Conservation (phyloP, 2,797 vertebrate species). For the Myoxocephalus aenaeus region DNA sequence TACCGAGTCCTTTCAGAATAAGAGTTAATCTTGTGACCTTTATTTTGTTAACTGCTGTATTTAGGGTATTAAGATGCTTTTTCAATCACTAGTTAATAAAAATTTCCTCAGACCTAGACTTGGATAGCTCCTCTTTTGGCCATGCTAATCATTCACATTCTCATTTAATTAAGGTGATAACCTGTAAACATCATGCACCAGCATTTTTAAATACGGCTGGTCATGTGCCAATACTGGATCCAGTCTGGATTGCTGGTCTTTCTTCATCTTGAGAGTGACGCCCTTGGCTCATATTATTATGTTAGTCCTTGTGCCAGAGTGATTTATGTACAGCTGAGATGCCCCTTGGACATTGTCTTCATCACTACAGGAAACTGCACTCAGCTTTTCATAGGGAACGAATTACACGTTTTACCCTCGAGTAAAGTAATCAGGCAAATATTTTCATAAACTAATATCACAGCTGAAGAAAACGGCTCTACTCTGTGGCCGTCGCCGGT, state of each 20-base stretch:
- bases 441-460: slow-evolving; percentile 66
- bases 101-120: slow-evolving; percentile 27
- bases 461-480: slow-evolving; percentile 39
- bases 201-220: slow-evolving; percentile 42
- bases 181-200: slow-evolving; percentile 43
- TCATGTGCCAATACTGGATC: slow-evolving; percentile 47
- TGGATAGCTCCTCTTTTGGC: slow-evolving; percentile 12
- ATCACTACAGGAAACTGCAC: slow-evolving; percentile 67
- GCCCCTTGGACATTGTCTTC: slow-evolving; percentile 79
- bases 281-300: slow-evolving; percentile 73
- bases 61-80: slow-evolving; percentile 15
- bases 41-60: no score
- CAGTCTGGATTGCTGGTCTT: slow-evolving; percentile 52
- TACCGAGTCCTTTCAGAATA: not conserved
- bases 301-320: slow-evolving; percentile 65
- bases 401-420: slow-evolving; percentile 57
- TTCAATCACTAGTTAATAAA: slow-evolving; percentile 33
- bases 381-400: slow-evolving; percentile 57
- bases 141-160: slow-evolving; percentile 38
- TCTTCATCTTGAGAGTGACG: slow-evolving; percentile 58
- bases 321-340: slow-evolving; percentile 80
- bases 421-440: slow-evolving; percentile 69
- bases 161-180: slow-evolving; percentile 59
- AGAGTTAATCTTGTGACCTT: no score
- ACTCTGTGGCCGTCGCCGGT: slow-evolving; percentile 17